Percentiles rank a stretch among this genome's conserved stretches.
These are phyloP conservation scores for Xylocopa sonorina DNA, from an alignment of 1,140 invertebrate genomes.

Conservation along the genomic window DNA sequence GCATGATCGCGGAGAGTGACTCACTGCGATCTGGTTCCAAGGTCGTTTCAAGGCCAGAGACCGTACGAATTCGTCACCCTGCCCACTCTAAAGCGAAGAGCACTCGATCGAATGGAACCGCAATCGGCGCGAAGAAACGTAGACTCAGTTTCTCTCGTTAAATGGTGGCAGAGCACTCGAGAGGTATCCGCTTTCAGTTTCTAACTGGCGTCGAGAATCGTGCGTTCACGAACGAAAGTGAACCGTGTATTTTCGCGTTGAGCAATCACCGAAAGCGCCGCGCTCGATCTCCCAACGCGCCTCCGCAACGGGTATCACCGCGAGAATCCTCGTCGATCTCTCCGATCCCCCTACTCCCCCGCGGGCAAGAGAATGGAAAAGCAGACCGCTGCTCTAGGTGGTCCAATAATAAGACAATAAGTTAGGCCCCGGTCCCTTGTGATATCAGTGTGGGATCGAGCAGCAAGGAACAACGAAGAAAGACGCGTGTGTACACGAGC, in stretches of 20 bases:
- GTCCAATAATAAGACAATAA: slow-evolving; percentile 79
- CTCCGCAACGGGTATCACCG: neutral
- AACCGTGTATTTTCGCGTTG: too few relatives aligned
- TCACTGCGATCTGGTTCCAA: too few relatives aligned
- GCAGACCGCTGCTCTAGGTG: slow-evolving; percentile 73
- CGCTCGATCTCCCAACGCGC: neutral
- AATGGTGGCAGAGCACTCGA: too few relatives aligned
- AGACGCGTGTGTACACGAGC: slow-evolving; percentile 24
- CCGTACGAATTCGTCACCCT: too few relatives aligned
- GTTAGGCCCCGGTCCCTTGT: slow-evolving; percentile 57
- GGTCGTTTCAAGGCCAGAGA: too few relatives aligned
- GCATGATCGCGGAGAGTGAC: too few relatives aligned
- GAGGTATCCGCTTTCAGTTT: neutral
- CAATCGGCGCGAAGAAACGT: too few relatives aligned
- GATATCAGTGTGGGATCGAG: slow-evolving; percentile 71
- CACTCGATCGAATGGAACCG: too few relatives aligned
- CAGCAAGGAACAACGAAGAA: slow-evolving; percentile 50
- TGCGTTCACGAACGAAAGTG: neutral
- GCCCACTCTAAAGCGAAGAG: too few relatives aligned
- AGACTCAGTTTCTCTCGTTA: too few relatives aligned
- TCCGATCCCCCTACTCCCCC: too few relatives aligned
- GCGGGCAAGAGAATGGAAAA: slow-evolving; percentile 24
- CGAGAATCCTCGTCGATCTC: neutral
- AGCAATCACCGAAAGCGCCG: neutral
- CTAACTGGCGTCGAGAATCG: too few relatives aligned